A percentile compares a stretch with the other conserved stretches of the same genome.
These are phyloP conservation scores for Pluvialis apricaria DNA, from an alignment of 2,113 vertebrate species.

Conservation along the genomic window DNA sequence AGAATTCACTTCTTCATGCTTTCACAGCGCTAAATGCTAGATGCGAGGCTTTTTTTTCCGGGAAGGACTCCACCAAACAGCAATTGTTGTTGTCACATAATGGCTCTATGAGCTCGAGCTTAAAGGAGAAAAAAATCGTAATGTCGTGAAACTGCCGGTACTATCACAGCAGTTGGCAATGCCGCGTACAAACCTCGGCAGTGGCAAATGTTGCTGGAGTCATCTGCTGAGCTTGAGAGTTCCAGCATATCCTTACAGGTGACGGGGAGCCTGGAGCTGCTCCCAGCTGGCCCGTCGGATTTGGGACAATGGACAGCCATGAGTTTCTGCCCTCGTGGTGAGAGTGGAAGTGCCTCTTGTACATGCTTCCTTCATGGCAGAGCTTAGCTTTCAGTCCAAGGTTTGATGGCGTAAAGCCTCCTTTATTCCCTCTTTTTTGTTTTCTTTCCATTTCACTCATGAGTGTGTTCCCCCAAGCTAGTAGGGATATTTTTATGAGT, in stretches of 20 bases:
- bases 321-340: not conserved
- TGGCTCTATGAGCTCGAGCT: not conserved
- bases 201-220: not conserved
- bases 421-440: not conserved
- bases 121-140: not conserved
- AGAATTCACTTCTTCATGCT: not conserved
- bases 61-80: not conserved
- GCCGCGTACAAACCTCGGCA: not conserved
- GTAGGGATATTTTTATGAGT: not conserved
- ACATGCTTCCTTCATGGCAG: not conserved
- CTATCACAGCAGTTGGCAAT: not conserved
- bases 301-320: fast-evolving
- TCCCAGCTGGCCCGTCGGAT: not conserved
- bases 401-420: not conserved
- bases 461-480: not conserved
- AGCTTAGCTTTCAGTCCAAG: not conserved
- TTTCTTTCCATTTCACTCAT: not conserved
- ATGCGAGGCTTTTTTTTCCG: not conserved
- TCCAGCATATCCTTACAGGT: not conserved
- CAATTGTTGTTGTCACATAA: not conserved
- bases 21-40: not conserved
- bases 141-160: not conserved
- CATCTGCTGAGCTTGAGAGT: too few species aligned
- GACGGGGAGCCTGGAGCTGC: not conserved
- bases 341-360: not conserved